Evolutionary conservation across 2,113 vertebrate genomes (phyloP).

Genomic region (Callionymus lyra): DNA sequence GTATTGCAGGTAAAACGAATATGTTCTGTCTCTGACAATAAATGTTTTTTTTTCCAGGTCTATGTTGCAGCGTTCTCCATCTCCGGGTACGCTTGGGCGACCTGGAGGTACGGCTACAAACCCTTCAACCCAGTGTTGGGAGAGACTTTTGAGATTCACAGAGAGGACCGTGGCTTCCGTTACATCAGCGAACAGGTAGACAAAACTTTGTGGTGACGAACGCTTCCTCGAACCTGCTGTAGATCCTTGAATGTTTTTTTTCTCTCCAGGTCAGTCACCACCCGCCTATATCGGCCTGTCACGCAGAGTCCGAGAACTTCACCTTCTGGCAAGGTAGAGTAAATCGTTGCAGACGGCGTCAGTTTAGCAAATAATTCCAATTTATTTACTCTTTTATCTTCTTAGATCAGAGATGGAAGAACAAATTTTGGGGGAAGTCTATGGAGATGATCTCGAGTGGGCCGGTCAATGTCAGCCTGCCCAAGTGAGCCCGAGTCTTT

Average conservation of each 20-base stretch:
- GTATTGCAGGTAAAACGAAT: too few relatives aligned
- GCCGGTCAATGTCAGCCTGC: slow-evolving; percentile 75
- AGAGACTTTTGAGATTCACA: slow-evolving; percentile 82
- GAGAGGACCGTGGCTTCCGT: slow-evolving; percentile 80
- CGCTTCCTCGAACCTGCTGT: neutral
- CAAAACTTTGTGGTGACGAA: neutral
- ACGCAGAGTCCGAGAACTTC: slow-evolving; percentile 83
- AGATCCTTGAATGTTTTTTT: neutral
- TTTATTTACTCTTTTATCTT: neutral
- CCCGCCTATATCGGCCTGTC: slow-evolving; percentile 80
- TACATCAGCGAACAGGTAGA: slow-evolving; percentile 85
- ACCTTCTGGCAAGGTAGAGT: slow-evolving; percentile 86
- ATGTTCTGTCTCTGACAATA: too few relatives aligned
- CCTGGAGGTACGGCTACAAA: slow-evolving; percentile 81
- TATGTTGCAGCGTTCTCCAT: slow-evolving; percentile 82
- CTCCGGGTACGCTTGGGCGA: slow-evolving; percentile 85
- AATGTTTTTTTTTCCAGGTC: slow-evolving; percentile 55
- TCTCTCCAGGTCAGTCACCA: slow-evolving; percentile 77
- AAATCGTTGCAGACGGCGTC: too few relatives aligned
- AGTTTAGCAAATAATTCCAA: neutral
- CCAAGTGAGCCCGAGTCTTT: slow-evolving; percentile 62
- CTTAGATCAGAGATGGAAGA: slow-evolving; percentile 88
- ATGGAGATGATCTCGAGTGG: slow-evolving; percentile 81
- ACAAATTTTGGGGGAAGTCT: slow-evolving; percentile 95
- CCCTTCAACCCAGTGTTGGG: slow-evolving; percentile 91